Base-by-base conservation (phyloP, 2,113 vertebrate genomes). In the Pao palembangensis region DNA sequence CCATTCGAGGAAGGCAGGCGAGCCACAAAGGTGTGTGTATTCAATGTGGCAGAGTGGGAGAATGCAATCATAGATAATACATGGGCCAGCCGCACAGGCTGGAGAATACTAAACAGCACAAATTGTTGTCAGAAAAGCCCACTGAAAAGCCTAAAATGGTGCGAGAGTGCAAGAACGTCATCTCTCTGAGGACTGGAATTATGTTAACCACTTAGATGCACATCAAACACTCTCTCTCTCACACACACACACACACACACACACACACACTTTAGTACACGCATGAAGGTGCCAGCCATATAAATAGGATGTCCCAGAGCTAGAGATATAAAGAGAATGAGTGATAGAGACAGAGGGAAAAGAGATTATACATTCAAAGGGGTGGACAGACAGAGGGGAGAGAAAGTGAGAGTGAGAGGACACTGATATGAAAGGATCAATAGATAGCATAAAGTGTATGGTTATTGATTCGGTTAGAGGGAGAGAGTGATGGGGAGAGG, bases 371-470 rank as follows among this genome's bases (percentile, higher is more conserved):
- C 41, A 76, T 72, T 73, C 76, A 83, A 80, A 80, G 71, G 51
- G 61, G 73, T 62, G 80, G 65, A 55, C 42, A 10, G 18, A 49
- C 8, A 19, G n/a, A 38, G 11, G 47, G 28, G 23, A 16, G n/a
- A 51, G 55, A n/a, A 51, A 78, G 60, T 51, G 5, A 18, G 51
- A 56, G 68, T 48, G 69, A 75, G 79, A 69, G 67, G 63, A 43
- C 64, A 68, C 54, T 65, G 75, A 86, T 79, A 75, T 77, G 51
- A 73, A 82, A 71, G 73, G 79, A 85, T 87, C 85, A 79, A 87
- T 87, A 85, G 69, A 79, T 70, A 79, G 79, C 85, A 85, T 85
- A 87, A 87, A 87, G 85, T 87, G 85, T 87, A 74, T 85, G 73
- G 67, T 69, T 66, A 87, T 87, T 79, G 83, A 85, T 87, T 84